phyloP scores from a whole-genome alignment of 2,888 invertebrate species.

The Drosophila pseudotalamancana region DNA sequence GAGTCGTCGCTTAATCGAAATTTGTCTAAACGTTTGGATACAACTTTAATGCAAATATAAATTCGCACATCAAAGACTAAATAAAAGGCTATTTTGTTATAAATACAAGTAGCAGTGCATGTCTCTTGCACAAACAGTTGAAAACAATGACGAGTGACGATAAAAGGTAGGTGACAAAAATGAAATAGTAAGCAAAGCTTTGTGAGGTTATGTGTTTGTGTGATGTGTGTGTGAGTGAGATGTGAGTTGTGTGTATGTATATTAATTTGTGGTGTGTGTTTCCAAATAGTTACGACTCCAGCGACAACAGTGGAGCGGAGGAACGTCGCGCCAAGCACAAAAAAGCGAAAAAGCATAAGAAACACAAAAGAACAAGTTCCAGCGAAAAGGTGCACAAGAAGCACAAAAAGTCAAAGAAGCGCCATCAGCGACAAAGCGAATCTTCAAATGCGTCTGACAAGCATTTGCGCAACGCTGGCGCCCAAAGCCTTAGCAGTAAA shows the following conservation, averaged over 20 bases:
- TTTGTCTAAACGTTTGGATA: conserved; percentile 21
- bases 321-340: conserved; percentile 83
- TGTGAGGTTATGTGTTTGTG: conserved; percentile 50
- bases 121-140: background rate
- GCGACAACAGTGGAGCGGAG: conserved; percentile 64
- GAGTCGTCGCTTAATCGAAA: conserved; percentile 1
- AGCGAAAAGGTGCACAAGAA: conserved; percentile 83
- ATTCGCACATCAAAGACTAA: conserved; percentile 24
- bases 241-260: conserved; percentile 34
- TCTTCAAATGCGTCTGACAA: conserved; percentile 73
- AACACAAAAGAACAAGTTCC: conserved; percentile 86
- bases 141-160: conserved; percentile 51
- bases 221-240: conserved; percentile 25
- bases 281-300: conserved; percentile 75
- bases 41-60: conserved; percentile 10
- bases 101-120: conserved; percentile 6
- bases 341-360: conserved; percentile 87
- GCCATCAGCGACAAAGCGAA: conserved; percentile 84
- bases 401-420: conserved; percentile 86
- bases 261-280: conserved; percentile 25
- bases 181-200: conserved; percentile 17
- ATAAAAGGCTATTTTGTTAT: conserved; percentile 2
- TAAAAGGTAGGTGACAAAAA: conserved; percentile 36
- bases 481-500: conserved; percentile 76
- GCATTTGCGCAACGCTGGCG: conserved; percentile 49